Percentiles rank a stretch among this genome's conserved stretches.
Evolutionary conservation across 2,113 vertebrate species (phyloP).

Genomic region (Carassius gibelio): DNA sequence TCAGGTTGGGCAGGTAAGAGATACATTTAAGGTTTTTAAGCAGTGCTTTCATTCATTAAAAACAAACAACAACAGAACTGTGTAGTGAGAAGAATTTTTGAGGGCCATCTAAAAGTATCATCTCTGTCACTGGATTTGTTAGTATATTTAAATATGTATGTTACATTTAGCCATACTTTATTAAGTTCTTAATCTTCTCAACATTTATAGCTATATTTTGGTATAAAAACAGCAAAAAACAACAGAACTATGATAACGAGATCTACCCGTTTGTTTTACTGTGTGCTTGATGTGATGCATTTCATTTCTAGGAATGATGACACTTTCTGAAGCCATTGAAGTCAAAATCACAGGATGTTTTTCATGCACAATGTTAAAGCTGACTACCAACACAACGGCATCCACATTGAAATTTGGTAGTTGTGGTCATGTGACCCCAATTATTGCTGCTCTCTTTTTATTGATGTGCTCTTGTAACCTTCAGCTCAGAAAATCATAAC

Average conservation of each 20-base stretch:
- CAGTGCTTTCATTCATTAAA: neutral
- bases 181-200: neutral
- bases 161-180: neutral
- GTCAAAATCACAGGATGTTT: neutral
- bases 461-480: neutral
- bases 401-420: neutral
- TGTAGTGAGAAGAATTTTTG: neutral
- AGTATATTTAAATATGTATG: neutral
- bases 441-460: neutral
- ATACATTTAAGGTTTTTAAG: neutral
- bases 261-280: neutral
- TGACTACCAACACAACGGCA: neutral
- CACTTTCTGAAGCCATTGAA: neutral
- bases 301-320: neutral
- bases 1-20: slow-evolving; percentile 50
- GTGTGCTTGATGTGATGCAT: too few relatives aligned
- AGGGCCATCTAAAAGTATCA: neutral
- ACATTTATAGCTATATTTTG: neutral
- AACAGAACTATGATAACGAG: neutral
- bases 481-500: neutral
- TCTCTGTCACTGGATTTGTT: neutral
- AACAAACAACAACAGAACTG: neutral
- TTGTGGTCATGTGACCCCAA: neutral
- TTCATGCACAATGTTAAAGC: neutral
- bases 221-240: neutral